Conservation (phyloP, 1,140 invertebrate species). For the Trichogramma pretiosum region DNA sequence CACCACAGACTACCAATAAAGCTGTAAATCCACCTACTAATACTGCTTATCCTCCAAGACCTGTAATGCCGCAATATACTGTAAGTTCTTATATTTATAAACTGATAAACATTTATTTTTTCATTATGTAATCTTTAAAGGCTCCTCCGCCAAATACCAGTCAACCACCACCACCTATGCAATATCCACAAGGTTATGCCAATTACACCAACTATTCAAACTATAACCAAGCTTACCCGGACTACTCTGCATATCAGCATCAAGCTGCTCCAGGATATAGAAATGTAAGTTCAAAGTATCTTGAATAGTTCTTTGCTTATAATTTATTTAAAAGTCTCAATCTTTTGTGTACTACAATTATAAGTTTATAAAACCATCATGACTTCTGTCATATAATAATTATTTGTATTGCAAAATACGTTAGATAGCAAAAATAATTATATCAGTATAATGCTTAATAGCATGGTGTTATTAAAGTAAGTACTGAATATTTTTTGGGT, state of each 20-base stretch:
- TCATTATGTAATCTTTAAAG: conserved; percentile 4
- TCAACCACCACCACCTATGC: conserved; percentile 36
- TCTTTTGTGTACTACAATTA: too few species aligned
- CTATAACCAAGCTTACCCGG: conserved; percentile 34
- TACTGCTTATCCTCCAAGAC: conserved; percentile 28
- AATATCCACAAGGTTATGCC: conserved; percentile 32
- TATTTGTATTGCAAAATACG: too few species aligned
- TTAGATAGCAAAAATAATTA: too few species aligned
- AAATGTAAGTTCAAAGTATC: conserved; percentile 37
- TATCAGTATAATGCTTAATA: too few species aligned
- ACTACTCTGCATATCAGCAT: conserved; percentile 34
- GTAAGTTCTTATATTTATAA: conserved; percentile 20
- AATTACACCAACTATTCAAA: conserved; percentile 38
- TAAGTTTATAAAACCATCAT: too few species aligned
- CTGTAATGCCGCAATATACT: conserved; percentile 41
- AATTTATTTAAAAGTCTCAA: too few species aligned
- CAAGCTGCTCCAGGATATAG: conserved; percentile 33
- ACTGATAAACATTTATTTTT: too few species aligned
- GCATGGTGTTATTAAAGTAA: too few species aligned
- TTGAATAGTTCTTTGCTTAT: too few species aligned
- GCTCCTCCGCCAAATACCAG: conserved; percentile 34
- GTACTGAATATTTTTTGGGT: too few species aligned
- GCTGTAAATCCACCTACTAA: conserved; percentile 22
- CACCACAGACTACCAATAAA: conserved; percentile 12
- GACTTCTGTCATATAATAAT: too few species aligned